These are phyloP conservation scores for Drosophila parabipectinata DNA, from an alignment of 1,140 invertebrate genomes.

Conservation along the genomic window DNA sequence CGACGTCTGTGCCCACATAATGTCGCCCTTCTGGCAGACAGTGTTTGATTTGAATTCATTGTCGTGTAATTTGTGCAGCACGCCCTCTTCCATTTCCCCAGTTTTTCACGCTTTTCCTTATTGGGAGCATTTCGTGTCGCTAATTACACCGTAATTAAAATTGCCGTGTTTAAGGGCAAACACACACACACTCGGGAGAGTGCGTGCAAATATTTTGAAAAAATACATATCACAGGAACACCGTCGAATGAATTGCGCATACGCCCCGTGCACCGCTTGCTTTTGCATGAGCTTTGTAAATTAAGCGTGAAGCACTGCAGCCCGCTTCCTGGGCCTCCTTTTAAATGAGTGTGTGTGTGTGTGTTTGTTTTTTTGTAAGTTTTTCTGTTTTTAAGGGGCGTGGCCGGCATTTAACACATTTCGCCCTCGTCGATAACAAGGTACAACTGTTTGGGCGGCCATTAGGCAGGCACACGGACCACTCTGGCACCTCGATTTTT, in stretches of 20 bases:
- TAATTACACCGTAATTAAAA: constrained; percentile 82
- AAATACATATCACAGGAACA: constrained; percentile 43
- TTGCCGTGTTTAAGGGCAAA: constrained; percentile 64
- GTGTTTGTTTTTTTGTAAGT: constrained; percentile 9
- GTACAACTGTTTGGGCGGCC: constrained; percentile 66
- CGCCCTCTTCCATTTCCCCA: constrained; percentile 27
- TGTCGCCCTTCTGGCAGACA: constrained; percentile 70
- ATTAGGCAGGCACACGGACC: constrained; percentile 25
- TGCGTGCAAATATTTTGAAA: constrained; percentile 76
- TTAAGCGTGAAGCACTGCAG: constrained; percentile 58
- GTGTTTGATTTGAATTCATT: constrained; percentile 81
- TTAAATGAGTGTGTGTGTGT: neutral
- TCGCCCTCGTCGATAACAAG: constrained; percentile 68
- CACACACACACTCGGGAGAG: constrained; percentile 37
- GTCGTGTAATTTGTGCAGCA: constrained; percentile 66
- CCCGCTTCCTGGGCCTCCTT: neutral
- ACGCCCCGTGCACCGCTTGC: constrained; percentile 58
- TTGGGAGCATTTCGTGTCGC: constrained; percentile 62
- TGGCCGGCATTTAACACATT: constrained; percentile 75
- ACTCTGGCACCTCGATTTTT: constrained; percentile 32
- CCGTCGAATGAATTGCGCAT: constrained; percentile 52
- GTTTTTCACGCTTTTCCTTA: constrained; percentile 36
- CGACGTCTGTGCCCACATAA: constrained; percentile 67
- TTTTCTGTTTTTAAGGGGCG: constrained; percentile 42
- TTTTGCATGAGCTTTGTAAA: constrained; percentile 69